Conservation (phyloP, 2,888 invertebrate species). For the Julus scandinavius region DNA sequence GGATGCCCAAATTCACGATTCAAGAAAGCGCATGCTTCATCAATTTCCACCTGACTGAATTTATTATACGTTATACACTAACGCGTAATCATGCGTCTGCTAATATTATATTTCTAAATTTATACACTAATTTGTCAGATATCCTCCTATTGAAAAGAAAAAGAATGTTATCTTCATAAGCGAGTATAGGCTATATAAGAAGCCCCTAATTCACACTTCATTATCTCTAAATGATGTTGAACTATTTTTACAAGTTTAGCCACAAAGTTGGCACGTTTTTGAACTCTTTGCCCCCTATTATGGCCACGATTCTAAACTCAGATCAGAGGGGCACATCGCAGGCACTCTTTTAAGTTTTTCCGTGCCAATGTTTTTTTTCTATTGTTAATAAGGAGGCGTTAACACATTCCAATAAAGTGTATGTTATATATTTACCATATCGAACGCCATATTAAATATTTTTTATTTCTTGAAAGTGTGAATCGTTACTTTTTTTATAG, state of each 20-base stretch:
- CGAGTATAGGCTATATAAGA: conserved; percentile 24
- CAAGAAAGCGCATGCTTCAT: neutral
- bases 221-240: conserved; percentile 17
- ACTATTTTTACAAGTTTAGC: conserved; percentile 38
- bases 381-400: neutral
- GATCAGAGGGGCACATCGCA: neutral
- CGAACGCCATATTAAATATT: no score
- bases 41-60: neutral
- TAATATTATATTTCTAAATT: conserved; percentile 34
- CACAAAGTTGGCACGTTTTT: conserved; percentile 32
- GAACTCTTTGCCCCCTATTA: conserved; percentile 25
- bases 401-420: no score
- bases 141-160: neutral
- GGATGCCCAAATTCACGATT: neutral
- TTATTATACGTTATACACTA: neutral
- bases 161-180: conserved; percentile 38
- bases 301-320: neutral
- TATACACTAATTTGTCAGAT: conserved; percentile 42
- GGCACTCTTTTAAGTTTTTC: no score
- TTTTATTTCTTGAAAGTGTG: no score
- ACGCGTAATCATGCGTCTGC: conserved; percentile 14
- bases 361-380: neutral
- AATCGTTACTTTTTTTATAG: no score
- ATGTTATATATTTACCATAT: no score
- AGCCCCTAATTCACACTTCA: conserved; percentile 42